phyloP scores from a whole-genome alignment of 2,113 vertebrate genomes.

The Taurulus bubalis region DNA sequence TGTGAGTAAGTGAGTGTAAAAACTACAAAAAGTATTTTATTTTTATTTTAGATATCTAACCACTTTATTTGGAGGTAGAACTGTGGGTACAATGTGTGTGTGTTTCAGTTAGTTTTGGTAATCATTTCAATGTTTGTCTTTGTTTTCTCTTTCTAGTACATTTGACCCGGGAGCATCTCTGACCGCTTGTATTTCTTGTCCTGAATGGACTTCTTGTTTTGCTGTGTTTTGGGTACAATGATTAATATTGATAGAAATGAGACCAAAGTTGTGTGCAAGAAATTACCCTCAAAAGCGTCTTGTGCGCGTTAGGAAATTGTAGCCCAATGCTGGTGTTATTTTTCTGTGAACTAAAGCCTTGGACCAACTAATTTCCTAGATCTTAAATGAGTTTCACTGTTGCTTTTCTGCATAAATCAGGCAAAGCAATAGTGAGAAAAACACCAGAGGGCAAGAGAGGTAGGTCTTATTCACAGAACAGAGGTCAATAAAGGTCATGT shows the following conservation, averaged over 20 bases:
- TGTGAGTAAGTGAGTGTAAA: too few relatives aligned
- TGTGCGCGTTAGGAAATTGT: neutral
- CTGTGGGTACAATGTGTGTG: neutral
- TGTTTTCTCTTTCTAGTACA: neutral
- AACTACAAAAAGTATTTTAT: too few relatives aligned
- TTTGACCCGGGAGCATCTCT: neutral
- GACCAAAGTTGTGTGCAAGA: neutral
- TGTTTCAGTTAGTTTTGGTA: neutral
- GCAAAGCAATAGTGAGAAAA: neutral
- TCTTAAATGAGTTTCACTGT: neutral
- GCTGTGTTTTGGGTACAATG: neutral
- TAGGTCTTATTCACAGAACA: neutral
- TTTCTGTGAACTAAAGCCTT: too few relatives aligned
- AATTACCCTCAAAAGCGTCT: neutral
- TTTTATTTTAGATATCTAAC: too few relatives aligned
- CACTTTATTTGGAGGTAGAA: neutral
- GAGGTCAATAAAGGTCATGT: slow-evolving; percentile 56
- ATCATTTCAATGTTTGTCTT: neutral
- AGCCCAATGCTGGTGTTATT: neutral
- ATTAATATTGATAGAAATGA: slow-evolving; percentile 2
- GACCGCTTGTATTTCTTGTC: neutral
- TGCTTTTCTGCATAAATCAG: neutral
- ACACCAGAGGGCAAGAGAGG: neutral
- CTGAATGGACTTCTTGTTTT: neutral
- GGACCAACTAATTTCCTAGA: neutral